phyloP scores from a whole-genome alignment of 30 jellyfish, hydroid and myxozoan species.

The Hydra vulgaris region DNA sequence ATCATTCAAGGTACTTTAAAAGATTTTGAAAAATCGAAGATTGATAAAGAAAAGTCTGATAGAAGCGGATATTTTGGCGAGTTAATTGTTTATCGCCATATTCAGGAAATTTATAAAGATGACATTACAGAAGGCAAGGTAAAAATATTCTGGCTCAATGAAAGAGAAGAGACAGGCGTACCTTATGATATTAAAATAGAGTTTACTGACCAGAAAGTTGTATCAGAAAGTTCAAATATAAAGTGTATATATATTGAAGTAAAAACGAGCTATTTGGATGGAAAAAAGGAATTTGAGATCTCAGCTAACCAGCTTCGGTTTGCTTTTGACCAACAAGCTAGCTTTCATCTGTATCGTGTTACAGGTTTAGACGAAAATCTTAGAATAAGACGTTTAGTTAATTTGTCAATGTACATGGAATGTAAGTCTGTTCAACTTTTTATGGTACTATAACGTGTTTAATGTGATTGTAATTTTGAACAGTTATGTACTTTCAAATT shows the following conservation, averaged over 20 bases:
- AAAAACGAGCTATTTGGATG: slow-evolving; percentile 34
- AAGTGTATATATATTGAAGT: slow-evolving; percentile 49
- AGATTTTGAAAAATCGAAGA: neutral
- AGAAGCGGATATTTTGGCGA: slow-evolving; percentile 47
- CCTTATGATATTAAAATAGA: slow-evolving; percentile 50
- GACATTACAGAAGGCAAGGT: neutral
- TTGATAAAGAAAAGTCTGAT: neutral
- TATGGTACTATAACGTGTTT: slow-evolving; percentile 34
- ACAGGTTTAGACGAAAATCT: slow-evolving; percentile 28
- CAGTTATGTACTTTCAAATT: no score
- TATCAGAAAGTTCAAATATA: neutral
- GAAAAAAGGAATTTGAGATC: slow-evolving; percentile 54
- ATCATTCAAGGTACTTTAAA: neutral
- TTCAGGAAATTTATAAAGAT: slow-evolving; percentile 2
- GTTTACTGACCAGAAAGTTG: no score
- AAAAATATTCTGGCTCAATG: slow-evolving; percentile 46
- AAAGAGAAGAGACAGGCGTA: slow-evolving; percentile 23
- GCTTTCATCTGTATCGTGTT: slow-evolving; percentile 56
- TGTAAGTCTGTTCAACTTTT: slow-evolving; percentile 32
- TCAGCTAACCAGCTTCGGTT: slow-evolving; percentile 43
- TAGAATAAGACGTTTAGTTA: slow-evolving; percentile 31
- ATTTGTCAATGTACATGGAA: slow-evolving; percentile 37
- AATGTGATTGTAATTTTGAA: no score
- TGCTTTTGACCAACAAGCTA: slow-evolving; percentile 44
- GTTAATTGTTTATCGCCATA: slow-evolving; percentile 25